These are phyloP conservation scores for Montipora cactus DNA, from an alignment of 64 coral and sea anemone species.

Conservation along the genomic window DNA sequence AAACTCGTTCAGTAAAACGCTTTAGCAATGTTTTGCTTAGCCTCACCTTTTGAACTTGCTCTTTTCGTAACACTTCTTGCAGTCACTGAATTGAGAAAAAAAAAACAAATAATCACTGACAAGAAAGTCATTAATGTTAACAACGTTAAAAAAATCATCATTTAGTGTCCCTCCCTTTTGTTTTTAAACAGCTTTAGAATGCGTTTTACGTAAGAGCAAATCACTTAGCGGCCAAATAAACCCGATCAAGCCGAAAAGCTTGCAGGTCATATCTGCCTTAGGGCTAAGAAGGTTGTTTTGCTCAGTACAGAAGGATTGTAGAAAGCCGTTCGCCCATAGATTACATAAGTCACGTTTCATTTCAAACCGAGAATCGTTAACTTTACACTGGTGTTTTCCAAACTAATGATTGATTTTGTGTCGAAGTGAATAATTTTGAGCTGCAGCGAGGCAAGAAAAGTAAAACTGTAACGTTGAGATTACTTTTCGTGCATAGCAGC, in stretches of 20 bases:
- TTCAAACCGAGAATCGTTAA: neutral
- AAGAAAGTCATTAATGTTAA: neutral
- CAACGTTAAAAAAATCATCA: neutral
- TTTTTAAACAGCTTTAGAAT: neutral
- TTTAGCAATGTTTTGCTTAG: neutral
- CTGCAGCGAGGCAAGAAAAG: neutral
- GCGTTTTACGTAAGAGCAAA: neutral
- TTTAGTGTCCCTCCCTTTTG: neutral
- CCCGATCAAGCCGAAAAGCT: neutral
- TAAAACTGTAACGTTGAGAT: neutral
- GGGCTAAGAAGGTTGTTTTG: neutral
- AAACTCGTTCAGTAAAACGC: neutral
- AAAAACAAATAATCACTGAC: conserved; percentile 6
- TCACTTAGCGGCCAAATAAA: neutral
- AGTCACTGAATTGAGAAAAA: conserved; percentile 30
- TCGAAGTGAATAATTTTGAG: neutral
- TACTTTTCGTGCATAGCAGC: neutral
- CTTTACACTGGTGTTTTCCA: neutral
- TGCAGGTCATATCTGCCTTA: neutral
- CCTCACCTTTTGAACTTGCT: conserved; percentile 46
- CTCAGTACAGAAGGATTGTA: neutral
- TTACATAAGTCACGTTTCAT: neutral
- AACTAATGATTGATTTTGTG: neutral
- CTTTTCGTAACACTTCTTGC: conserved; percentile 16
- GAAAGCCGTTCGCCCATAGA: neutral